Conservation (phyloP, 1,140 invertebrate genomes). For the Formica selysi region DNA sequence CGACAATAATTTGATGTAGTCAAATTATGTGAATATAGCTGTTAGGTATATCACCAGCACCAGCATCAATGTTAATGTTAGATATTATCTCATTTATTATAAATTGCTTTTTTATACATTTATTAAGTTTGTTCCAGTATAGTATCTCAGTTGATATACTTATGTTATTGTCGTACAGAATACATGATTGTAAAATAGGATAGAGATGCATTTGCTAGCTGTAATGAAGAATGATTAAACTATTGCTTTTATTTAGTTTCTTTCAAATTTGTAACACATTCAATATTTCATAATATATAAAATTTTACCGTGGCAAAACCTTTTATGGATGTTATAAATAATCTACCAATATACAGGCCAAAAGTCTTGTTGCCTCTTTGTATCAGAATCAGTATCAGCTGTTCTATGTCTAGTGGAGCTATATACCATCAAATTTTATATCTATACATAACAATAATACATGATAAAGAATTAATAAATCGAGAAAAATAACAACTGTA, state of each 20-base stretch:
- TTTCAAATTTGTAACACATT: neutral
- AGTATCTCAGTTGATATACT: neutral
- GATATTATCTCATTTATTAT: no score
- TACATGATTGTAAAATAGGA: neutral
- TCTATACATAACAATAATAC: neutral
- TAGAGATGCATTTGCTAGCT: neutral
- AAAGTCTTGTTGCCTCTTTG: slow-evolving; percentile 18
- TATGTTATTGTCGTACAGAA: neutral
- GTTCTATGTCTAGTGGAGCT: neutral
- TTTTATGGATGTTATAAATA: slow-evolving; percentile 11
- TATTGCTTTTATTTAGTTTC: neutral
- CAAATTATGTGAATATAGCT: neutral
- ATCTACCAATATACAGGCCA: neutral
- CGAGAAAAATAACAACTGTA: no score
- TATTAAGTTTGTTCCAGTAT: no score
- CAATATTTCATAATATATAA: neutral
- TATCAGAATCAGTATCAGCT: slow-evolving; percentile 2
- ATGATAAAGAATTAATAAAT: neutral
- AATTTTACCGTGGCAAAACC: slow-evolving; percentile 8
- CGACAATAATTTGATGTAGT: neutral
- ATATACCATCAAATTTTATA: slow-evolving; percentile 26
- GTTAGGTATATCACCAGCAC: neutral
- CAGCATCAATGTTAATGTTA: neutral
- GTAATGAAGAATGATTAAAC: neutral
- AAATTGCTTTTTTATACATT: no score